A percentile compares a stretch with the other conserved stretches of the same genome.
These are phyloP conservation scores for Kuschelorhynchus macadamiae DNA, from an alignment of 2,888 invertebrate genomes.

Conservation along the genomic window DNA sequence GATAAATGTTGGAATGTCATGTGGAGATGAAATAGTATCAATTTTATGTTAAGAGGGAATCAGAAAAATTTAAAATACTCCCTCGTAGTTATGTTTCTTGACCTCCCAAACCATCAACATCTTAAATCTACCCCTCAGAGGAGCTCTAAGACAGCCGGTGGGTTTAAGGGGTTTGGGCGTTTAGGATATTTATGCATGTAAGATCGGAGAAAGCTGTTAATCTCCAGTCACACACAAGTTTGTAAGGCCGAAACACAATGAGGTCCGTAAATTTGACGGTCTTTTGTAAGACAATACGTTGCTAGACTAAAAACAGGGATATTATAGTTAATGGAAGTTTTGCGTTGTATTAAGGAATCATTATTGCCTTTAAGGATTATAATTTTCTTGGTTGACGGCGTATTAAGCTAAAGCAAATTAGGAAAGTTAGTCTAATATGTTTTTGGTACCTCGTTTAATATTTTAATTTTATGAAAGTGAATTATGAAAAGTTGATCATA, in stretches of 20 bases:
- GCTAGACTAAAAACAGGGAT: conserved; percentile 45
- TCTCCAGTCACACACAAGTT: conserved; percentile 50
- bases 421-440: too few species aligned
- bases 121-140: conserved; percentile 23
- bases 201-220: conserved; percentile 49
- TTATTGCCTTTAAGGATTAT: conserved; percentile 48
- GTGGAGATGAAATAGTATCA: too few species aligned
- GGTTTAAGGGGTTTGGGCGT: conserved; percentile 7
- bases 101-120: conserved; percentile 23
- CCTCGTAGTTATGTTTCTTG: conserved; percentile 24
- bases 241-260: conserved; percentile 48
- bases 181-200: conserved; percentile 47
- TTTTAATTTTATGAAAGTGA: too few species aligned
- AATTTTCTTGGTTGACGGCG: conserved; percentile 32
- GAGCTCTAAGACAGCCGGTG: neutral
- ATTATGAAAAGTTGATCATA: too few species aligned
- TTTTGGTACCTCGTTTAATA: too few species aligned
- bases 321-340: conserved; percentile 49
- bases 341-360: conserved; percentile 40
- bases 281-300: conserved; percentile 47
- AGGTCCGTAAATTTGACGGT: conserved; percentile 50
- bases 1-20: too few species aligned
- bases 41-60: too few species aligned
- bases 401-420: conserved; percentile 11
- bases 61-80: neutral